These are phyloP conservation scores for Catharus ustulatus DNA, from an alignment of 2,797 vertebrate species.

Conservation along the genomic window DNA sequence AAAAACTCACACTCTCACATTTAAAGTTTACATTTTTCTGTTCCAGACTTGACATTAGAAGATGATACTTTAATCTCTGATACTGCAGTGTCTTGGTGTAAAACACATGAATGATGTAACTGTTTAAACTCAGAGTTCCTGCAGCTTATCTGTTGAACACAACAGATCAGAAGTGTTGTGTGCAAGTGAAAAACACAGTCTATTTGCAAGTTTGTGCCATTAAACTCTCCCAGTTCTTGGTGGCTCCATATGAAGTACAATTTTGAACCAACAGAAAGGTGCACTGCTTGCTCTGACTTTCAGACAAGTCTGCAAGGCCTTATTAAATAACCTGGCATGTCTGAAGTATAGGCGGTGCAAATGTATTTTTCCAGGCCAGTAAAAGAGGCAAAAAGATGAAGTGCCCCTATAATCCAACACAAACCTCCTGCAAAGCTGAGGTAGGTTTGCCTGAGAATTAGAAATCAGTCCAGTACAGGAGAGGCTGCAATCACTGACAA, in stretches of 20 bases:
- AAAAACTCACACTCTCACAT: not conserved
- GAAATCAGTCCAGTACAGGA: not conserved
- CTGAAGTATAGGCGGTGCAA: not conserved
- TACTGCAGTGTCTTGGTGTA: not conserved
- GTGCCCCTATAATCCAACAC: no score
- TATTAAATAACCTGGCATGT: not conserved
- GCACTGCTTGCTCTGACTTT: not conserved
- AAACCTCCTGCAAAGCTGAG: not conserved
- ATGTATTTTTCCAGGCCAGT: not conserved
- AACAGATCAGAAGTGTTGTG: fast-evolving
- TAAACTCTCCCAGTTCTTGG: not conserved
- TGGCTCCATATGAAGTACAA: not conserved
- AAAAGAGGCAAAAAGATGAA: not conserved
- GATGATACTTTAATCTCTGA: not conserved
- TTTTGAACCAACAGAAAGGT: not conserved
- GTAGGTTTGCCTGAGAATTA: not conserved
- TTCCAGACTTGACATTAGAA: not conserved
- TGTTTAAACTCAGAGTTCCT: not conserved
- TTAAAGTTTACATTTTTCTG: not conserved
- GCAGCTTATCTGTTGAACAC: not conserved
- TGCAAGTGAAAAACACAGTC: not conserved
- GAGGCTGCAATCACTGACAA: not conserved
- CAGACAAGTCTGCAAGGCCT: not conserved
- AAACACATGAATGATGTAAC: not conserved
- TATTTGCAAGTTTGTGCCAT: not conserved